Base-by-base conservation (phyloP, 2,797 vertebrate genomes). In the Geotrypetes seraphini region DNA sequence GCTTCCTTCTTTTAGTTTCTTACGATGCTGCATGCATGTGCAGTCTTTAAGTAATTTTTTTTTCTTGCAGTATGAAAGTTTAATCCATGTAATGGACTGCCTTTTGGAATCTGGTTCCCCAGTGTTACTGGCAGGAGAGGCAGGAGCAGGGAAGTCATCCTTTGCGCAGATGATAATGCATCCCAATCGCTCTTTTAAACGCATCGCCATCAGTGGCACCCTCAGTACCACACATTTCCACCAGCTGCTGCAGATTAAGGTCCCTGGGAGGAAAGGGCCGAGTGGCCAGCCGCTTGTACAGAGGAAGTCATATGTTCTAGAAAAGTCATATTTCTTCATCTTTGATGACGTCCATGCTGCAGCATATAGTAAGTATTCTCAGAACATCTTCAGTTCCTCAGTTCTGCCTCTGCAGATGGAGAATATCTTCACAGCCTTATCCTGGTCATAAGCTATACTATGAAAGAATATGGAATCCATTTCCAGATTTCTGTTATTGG, bases 121-220 rank as follows among this genome's bases (percentile, higher is more conserved):
- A 2, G 71, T 78, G 25, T 28, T 92, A 35, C 59, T 92, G 16
- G 64, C 75, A 5, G 91, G 89, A 38, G 85, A 89, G 45, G 50
- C 66, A 1, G 65, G 73, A 11, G 66, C 77, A 18, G 90, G 89
- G 25, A 92, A 90, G 73, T 83, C 83, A 4, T 55, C 62, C 10
- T 56, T 91, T 33, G 83, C 78, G 22, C 70, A 77, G 41, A 36
- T 47, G 20, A 44, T 88, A 8, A 50, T 84, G 35, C 61, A 58
- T 33, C 73, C 71, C 24, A 50, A 66, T 24, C 69, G 60, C 36
- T 43, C 68, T 2, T 73, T 69, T 39, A 31, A 69, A 1, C 52
- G 47, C 13, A 54, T 83, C 4, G 36, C 62, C 20, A 48, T 69
- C 28, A 72, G 75, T 37, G 58, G 74, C 4, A 52, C 63, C 3